Evolutionary conservation across 2,888 invertebrate species (phyloP).

Genomic region (Melipona bicolor): DNA sequence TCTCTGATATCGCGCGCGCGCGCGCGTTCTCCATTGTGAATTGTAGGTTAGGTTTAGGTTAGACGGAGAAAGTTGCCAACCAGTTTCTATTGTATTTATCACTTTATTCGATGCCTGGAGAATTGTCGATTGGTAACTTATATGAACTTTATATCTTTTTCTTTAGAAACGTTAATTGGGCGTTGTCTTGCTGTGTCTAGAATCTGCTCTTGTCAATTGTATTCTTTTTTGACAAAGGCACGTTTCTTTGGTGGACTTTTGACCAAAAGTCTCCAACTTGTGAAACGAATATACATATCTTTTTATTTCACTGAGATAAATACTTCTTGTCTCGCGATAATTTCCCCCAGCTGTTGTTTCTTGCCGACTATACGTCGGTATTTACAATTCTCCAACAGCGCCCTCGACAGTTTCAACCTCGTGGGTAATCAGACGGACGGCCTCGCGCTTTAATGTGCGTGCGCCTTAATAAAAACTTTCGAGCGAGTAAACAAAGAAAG

Average conservation of each 20-base stretch:
- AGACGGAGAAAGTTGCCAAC: slow-evolving; percentile 18
- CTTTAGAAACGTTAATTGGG: slow-evolving; percentile 66
- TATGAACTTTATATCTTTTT: not conserved
- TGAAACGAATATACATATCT: too few relatives aligned
- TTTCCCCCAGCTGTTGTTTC: too few relatives aligned
- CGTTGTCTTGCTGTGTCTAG: slow-evolving; percentile 29
- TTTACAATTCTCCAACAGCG: not conserved
- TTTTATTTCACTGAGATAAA: not conserved
- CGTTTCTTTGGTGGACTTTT: too few relatives aligned
- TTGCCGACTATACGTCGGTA: too few relatives aligned
- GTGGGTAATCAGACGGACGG: slow-evolving; percentile 64
- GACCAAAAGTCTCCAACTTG: too few relatives aligned
- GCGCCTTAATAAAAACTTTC: slow-evolving; percentile 46
- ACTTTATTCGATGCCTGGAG: slow-evolving; percentile 59
- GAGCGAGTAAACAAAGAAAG: not conserved
- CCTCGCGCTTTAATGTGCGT: slow-evolving; percentile 61
- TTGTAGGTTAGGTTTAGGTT: slow-evolving; percentile 11
- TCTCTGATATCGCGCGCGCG: not conserved
- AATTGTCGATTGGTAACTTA: slow-evolving; percentile 60
- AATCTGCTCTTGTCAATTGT: not conserved
- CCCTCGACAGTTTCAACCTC: slow-evolving; percentile 41
- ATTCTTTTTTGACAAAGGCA: not conserved
- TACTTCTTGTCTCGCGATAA: not conserved
- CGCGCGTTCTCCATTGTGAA: slow-evolving; percentile 9
- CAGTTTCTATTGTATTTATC: slow-evolving; percentile 56